Conservation (phyloP, 2,113 vertebrate species). For the Rousettus leschenaultii region DNA sequence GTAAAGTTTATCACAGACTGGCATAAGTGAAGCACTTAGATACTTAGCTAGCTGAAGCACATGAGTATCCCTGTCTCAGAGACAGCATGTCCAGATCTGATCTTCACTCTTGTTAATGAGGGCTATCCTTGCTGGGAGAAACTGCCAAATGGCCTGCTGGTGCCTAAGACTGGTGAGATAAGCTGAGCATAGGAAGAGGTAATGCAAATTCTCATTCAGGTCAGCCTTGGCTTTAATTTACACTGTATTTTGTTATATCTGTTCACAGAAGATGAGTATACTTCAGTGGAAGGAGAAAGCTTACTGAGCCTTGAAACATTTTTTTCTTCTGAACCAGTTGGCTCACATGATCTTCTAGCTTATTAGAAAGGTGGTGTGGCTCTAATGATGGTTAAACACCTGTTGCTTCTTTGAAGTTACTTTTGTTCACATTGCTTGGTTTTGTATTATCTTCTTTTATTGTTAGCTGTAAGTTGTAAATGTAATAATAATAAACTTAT, state of each 20-base stretch:
- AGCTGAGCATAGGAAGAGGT: too few relatives aligned
- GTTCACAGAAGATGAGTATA: not conserved
- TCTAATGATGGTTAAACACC: not conserved
- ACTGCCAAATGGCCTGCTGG: too few relatives aligned
- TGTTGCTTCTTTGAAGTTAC: not conserved
- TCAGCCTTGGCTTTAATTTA: not conserved
- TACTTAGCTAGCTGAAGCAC: not conserved
- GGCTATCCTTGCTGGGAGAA: not conserved
- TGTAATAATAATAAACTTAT: not conserved
- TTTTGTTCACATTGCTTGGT: not conserved
- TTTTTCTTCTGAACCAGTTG: not conserved
- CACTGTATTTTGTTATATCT: not conserved
- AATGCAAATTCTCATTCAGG: not conserved
- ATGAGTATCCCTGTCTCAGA: not conserved
- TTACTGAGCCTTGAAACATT: not conserved
- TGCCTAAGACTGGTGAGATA: not conserved
- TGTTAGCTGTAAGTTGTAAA: not conserved
- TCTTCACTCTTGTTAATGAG: not conserved
- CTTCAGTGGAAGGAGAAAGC: not conserved
- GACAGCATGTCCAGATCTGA: not conserved
- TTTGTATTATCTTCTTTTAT: not conserved
- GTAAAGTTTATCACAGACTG: not conserved
- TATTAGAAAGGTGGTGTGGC: not conserved
- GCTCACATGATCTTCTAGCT: not conserved
- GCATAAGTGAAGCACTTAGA: not conserved